Evolutionary conservation across 2,113 vertebrate species (phyloP).

Genomic region (Channa maculata): DNA sequence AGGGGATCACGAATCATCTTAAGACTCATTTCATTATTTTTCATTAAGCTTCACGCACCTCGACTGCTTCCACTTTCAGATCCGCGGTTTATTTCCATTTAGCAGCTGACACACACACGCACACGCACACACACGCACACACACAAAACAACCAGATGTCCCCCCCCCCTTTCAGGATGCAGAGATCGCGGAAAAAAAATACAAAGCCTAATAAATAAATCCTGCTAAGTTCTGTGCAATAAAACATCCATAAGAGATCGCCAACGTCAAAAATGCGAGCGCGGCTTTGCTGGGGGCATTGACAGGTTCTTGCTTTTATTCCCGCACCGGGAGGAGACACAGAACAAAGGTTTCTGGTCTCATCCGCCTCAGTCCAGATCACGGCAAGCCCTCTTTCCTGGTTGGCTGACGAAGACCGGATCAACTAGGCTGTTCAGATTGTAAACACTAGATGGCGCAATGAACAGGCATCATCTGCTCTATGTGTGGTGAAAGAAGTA

Average conservation of each 20-base stretch:
- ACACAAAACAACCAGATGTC: conserved; percentile 36
- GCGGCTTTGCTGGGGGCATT: conserved; percentile 23
- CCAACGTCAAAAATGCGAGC: neutral
- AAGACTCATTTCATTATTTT: neutral
- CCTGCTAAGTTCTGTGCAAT: conserved; percentile 18
- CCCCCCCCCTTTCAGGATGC: conserved; percentile 30
- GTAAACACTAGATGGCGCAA: conserved; percentile 46
- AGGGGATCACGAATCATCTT: conserved; percentile 2
- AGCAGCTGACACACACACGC: conserved; percentile 39
- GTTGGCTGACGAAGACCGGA: conserved; percentile 80
- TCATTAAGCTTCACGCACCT: conserved; percentile 69
- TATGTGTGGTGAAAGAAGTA: too few species aligned
- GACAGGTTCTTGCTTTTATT: conserved; percentile 29
- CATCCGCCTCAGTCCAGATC: conserved; percentile 81
- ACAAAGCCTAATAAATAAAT: conserved; percentile 13
- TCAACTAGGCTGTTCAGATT: conserved; percentile 18
- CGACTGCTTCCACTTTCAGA: conserved; percentile 71
- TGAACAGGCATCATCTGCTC: too few species aligned
- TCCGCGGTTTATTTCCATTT: conserved; percentile 79
- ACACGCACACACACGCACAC: too few species aligned
- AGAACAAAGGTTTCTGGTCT: conserved; percentile 82
- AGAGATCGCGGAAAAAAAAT: conserved; percentile 28
- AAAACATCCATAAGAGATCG: conserved; percentile 26
- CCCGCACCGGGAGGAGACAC: conserved; percentile 37
- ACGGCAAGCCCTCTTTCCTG: conserved; percentile 78